Base-by-base conservation (phyloP, 2,888 invertebrate genomes). In the Drosophila fulvimacula region DNA sequence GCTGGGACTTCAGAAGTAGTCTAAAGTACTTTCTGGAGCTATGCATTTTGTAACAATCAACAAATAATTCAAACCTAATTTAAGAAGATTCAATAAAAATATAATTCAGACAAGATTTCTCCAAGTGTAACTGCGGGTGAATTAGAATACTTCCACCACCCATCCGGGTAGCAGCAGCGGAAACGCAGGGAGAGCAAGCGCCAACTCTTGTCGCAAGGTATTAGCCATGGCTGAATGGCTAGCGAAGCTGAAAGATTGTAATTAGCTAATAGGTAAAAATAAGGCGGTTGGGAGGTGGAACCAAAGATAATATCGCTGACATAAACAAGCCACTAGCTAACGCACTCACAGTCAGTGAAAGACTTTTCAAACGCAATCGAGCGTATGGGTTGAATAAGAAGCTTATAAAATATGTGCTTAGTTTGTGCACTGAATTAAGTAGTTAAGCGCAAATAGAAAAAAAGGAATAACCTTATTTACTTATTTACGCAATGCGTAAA, bases 251-350 rank as follows among this genome's bases (percentile, higher is more conserved):
- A 62, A 53, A 48, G 38, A 56, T 68, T 73, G 63, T 80, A 79
- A 79, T 79, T 80, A 77, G 76, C 80, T 76, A 80, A 79, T 67
- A 80, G 69, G 57, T 56, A 56, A 60, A 52, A 60, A 60, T 52
- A 60, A 46, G 51, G 24, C 32, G 46, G 41, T 10, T 13, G 48
- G 19, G 34, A 34, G 19, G 3, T n/a, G 15, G 17, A 21, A 5
- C 15, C 24, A 7, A 27, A 48, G 55, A 42, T 55, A 39, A 1
- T 36, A 48, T 56, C 55, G 46, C 19, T 27, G 39, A 5, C 57
- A 27, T 11, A 32, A 38, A 19, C 30, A 13, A 61, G 7, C 24
- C n/a, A 7, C 52, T 24, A 13, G 11, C 30, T n/a, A 10, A 27
- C 27, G 11, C 13, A 30, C n/a, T n/a, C 24, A 7, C 63, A 62